Evolutionary conservation across 2,797 vertebrate genomes (phyloP), one percentile per base, ranked within the genome.

Genomic region (Gephyroberyx darwinii): DNA sequence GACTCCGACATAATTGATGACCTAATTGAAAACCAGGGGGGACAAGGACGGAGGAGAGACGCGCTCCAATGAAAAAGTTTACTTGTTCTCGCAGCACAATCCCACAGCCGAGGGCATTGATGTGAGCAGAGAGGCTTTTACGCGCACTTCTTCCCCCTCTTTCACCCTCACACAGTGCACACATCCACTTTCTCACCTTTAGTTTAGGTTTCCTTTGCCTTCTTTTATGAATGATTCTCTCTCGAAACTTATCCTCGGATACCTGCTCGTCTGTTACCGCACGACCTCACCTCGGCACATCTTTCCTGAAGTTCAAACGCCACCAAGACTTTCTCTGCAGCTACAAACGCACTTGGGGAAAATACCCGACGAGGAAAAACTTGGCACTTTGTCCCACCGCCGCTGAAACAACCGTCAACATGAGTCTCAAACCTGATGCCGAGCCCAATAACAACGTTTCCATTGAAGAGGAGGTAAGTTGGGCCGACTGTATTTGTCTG

Each of bases 381-480:
- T 56, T 89, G 65, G 83, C 86, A 12, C 58, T 90, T 33, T 85
- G 85, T 47, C 82, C 87, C 39, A 88, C 90, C 63, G 83, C 76
- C 5, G 83, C 83, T 67, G 86, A 82, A 73, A 81, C 80, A 75
- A 84, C 86, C 85, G 84, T 66, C 85, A 88, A 69, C 80, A 95
- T 95, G 94, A 95, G 94, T 68, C 89, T 94, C 41, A 94, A 95
- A 74, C 67, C 90, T 0, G 94, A 95, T 80, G 78, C 92, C 12
- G 94, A 95, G 88, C 88, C 93, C 2, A 95, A 89, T 55, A 94
- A 89, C 91, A 94, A 87, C 79, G 92, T 94, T 12, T 90, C 93
- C 71, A 90, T 93, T 75, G 94, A 95, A 68, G 94, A 95, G 82
- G 94, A 95, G 94, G 94, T 95, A 86, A 93, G 91, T 76, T 45